Evolutionary conservation across 2,113 vertebrate species (phyloP), one percentile per base, ranked within the genome.

Genomic region (Hiodon alosoides): DNA sequence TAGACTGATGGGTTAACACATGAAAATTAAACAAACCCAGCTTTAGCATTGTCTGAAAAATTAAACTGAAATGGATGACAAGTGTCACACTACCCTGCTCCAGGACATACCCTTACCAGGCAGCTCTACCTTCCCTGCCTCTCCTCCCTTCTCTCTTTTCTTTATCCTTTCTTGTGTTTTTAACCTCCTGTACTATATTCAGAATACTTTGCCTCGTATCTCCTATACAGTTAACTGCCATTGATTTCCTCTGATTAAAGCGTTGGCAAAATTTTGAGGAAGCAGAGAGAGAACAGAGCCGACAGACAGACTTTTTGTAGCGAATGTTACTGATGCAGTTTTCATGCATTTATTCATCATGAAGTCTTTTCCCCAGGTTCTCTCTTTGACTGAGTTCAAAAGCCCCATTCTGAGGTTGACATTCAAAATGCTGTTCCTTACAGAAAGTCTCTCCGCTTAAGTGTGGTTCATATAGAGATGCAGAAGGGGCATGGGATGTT

Each of bases 311-410:
- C 51, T 75, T 2, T 55, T 48, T 16, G 46, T 11, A 0, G 31
- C 31, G 31, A 31, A 31, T 2, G 31, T 31, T 31, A 31, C 31
- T 31, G 52, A 57, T 74, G 16, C 17, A 14, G 16, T 16, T 8
- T 65, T 54, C 16, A 31, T 53, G 59, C n/a, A 31, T 65, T 73
- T n/a, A 73, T 64, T 54, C 17, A n/a, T 73, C 51, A 46, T 7
- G 60, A 65, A 46, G 53, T 67, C 14, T 48, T 62, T 14, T 11
- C 11, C 50, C 13, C 48, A 62, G 14, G n/a, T n/a, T 31, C 17
- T 48, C 64, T 47, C 48, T 66, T 5, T 66, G 64, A 66, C 3
- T 48, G 31, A 10, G 62, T 46, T 16, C 17, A 47, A 9, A n/a
- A 31, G 13, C 14, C 51, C 11, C 16, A 13, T 60, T 48, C 55